These are phyloP conservation scores for Telmatherina bonti DNA, from an alignment of 2,797 vertebrate genomes.

Conservation along the genomic window DNA sequence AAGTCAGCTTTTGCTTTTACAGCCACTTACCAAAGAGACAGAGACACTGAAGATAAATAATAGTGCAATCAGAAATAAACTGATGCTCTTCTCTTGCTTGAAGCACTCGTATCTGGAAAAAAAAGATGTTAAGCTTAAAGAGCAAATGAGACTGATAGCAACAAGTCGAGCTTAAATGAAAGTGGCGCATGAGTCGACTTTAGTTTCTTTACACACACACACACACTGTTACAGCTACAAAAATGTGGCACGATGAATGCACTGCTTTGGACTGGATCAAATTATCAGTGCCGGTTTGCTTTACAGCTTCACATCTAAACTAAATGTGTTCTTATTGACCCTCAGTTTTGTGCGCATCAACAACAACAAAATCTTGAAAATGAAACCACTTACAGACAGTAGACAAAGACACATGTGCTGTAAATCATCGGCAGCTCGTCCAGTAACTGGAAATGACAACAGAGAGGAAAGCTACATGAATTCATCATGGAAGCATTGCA, in stretches of 20 bases:
- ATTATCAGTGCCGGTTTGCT: background rate
- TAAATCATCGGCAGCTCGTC: conserved; percentile 99
- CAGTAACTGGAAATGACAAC: conserved; percentile 86
- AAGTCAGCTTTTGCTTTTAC: background rate
- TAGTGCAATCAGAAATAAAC: conserved; percentile 87
- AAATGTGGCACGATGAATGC: background rate
- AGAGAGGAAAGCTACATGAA: conserved; percentile 29
- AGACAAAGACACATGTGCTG: conserved; percentile 96
- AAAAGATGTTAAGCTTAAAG: conserved; percentile 7
- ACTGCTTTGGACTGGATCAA: conserved; percentile 5
- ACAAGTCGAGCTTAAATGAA: conserved; percentile 9
- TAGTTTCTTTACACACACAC: background rate
- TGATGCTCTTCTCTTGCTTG: conserved; percentile 90
- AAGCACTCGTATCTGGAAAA: conserved; percentile 95
- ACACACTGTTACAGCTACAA: background rate
- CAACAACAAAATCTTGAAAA: conserved; percentile 25
- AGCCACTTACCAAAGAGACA: conserved; percentile 92
- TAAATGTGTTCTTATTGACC: background rate
- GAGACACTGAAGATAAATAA: conserved; percentile 91
- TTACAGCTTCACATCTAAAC: conserved; percentile 11
- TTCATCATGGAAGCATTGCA: background rate
- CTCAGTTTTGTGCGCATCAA: background rate
- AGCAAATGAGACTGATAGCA: background rate
- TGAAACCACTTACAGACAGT: conserved; percentile 94
- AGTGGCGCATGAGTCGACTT: conserved; percentile 3